Evolutionary conservation across 2,797 vertebrate genomes (phyloP).

Genomic region (Synanceia verrucosa): DNA sequence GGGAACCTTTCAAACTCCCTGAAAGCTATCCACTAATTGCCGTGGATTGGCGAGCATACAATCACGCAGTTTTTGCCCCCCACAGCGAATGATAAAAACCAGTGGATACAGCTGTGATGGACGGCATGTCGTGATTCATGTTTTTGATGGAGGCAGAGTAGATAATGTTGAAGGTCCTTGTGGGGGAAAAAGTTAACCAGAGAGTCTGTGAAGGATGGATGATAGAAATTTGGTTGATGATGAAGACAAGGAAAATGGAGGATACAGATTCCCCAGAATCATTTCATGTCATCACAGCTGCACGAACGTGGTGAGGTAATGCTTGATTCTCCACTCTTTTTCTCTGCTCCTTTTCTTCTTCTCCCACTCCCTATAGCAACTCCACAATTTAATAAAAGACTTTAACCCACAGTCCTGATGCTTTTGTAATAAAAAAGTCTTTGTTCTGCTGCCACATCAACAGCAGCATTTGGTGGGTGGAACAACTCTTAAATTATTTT

Average conservation of each 20-base stretch:
- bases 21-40: slow-evolving; percentile 51
- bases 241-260: slow-evolving; percentile 5
- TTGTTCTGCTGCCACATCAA: slow-evolving; percentile 72
- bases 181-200: neutral
- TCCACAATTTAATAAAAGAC: slow-evolving; percentile 71
- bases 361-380: slow-evolving; percentile 54
- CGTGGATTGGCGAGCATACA: slow-evolving; percentile 2
- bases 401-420: slow-evolving; percentile 59
- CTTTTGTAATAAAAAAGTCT: slow-evolving; percentile 65
- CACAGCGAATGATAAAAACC: slow-evolving; percentile 18
- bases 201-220: neutral
- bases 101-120: slow-evolving; percentile 1
- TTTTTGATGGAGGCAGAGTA: slow-evolving; percentile 15
- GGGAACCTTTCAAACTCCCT: slow-evolving; percentile 54
- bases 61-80: slow-evolving; percentile 15
- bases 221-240: slow-evolving; percentile 2
- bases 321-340: slow-evolving; percentile 36
- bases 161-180: neutral
- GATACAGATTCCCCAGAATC: slow-evolving; percentile 5
- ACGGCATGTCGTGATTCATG: slow-evolving; percentile 15
- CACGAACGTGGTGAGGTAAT: slow-evolving; percentile 12
- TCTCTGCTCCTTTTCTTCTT: slow-evolving; percentile 43
- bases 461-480: slow-evolving; percentile 63
- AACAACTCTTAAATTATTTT: slow-evolving; percentile 65
- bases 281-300: slow-evolving; percentile 20